A percentile compares a stretch with the other conserved stretches of the same genome.
Evolutionary conservation across 2,113 vertebrate genomes (phyloP).

Genomic region (Gadus macrocephalus): DNA sequence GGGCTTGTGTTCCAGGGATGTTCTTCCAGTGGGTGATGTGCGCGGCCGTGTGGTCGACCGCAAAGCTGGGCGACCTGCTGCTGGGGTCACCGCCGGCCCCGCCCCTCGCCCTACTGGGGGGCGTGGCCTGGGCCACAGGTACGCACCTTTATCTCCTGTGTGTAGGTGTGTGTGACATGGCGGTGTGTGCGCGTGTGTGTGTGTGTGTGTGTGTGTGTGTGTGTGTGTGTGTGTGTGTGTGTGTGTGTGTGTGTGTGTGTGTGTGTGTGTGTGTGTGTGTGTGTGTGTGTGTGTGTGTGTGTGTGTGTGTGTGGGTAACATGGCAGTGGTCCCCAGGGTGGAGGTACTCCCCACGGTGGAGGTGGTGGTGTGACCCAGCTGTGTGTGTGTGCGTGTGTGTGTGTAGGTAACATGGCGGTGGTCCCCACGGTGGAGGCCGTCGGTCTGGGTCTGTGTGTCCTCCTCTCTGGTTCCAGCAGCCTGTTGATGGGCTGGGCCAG

Average conservation of each 20-base stretch:
- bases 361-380: constrained; percentile 67
- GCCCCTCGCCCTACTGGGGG: constrained; percentile 86
- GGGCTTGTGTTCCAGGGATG: constrained; percentile 72
- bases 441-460: constrained; percentile 83
- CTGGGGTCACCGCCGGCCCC: constrained; percentile 79
- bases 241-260: no score
- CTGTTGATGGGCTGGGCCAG: constrained; percentile 87
- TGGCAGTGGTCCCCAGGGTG: constrained; percentile 81
- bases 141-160: neutral
- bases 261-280: no score
- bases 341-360: constrained; percentile 87
- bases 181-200: no score
- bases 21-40: constrained; percentile 90
- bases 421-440: constrained; percentile 86
- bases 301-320: constrained; percentile 43
- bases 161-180: no score
- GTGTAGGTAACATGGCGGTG: constrained; percentile 79
- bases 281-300: no score
- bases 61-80: constrained; percentile 76
- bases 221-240: no score
- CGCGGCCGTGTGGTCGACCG: constrained; percentile 79
- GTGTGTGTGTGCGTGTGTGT: constrained; percentile 76
- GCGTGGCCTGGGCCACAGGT: constrained; percentile 89
- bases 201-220: no score
- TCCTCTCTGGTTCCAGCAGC: constrained; percentile 86